A percentile compares a stretch with the other conserved stretches of the same genome.
phyloP scores from a whole-genome alignment of 2,888 invertebrate species.

The Tenthredo scrophulariae region DNA sequence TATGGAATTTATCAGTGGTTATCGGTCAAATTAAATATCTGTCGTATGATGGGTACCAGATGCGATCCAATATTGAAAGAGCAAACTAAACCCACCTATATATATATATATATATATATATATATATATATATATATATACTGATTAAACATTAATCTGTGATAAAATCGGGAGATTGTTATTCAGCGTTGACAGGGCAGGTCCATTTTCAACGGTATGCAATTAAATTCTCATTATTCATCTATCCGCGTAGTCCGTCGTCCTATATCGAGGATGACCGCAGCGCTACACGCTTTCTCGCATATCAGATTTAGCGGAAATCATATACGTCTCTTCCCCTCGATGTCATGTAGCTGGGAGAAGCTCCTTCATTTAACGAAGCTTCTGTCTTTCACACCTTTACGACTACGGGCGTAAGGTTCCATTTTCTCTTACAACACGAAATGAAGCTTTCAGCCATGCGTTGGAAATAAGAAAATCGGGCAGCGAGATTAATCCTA shows the following conservation, averaged over 20 bases:
- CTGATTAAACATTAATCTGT: constrained; percentile 26
- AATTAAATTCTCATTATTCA: constrained; percentile 33
- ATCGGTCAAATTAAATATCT: constrained; percentile 20
- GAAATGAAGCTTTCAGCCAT: background rate
- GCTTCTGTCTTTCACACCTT: background rate
- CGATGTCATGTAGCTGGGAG: background rate
- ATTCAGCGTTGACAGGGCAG: background rate
- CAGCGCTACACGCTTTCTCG: background rate
- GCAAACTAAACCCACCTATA: constrained; percentile 10
- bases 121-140: no score
- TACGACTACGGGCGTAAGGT: background rate
- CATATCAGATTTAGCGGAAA: background rate
- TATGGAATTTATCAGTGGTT: constrained; percentile 19
- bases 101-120: no score
- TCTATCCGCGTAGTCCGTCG: constrained; percentile 5
- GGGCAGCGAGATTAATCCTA: constrained; percentile 7
- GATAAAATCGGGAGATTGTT: constrained; percentile 7
- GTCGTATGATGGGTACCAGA: background rate
- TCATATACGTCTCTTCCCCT: background rate
- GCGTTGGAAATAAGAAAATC: background rate
- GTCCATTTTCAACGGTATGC: constrained; percentile 28
- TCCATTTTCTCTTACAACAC: background rate
- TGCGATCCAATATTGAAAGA: constrained; percentile 27
- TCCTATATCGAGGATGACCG: background rate
- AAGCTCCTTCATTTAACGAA: background rate